Percentiles rank a stretch among this genome's conserved stretches.
These are phyloP conservation scores for Siniperca obscura DNA, from an alignment of 2,797 vertebrate species.

Conservation along the genomic window DNA sequence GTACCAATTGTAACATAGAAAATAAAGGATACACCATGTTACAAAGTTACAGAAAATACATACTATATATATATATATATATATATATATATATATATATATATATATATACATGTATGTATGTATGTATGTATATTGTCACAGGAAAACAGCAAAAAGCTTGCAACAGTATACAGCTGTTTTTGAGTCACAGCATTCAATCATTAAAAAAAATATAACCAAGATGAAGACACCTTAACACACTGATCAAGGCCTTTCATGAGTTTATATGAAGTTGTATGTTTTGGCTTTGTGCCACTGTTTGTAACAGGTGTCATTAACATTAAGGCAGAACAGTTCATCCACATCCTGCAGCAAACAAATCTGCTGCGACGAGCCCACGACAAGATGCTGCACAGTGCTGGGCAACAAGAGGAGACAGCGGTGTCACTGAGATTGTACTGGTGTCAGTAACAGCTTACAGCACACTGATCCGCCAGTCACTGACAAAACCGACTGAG, in stretches of 20 bases:
- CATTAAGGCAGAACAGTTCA: constrained; percentile 72
- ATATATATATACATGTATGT: constrained; percentile 75
- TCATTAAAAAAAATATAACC: constrained; percentile 72
- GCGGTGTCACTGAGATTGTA: constrained; percentile 59
- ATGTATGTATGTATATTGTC: constrained; percentile 72
- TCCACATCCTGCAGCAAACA: constrained; percentile 45
- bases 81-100: constrained; percentile 54
- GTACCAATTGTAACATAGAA: constrained; percentile 82
- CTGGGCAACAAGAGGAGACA: constrained; percentile 50
- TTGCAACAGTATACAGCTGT: constrained; percentile 85
- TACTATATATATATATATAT: constrained; percentile 83
- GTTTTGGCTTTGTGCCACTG: constrained; percentile 54
- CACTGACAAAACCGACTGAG: neutral
- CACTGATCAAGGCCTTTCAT: constrained; percentile 35
- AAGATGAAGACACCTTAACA: constrained; percentile 58
- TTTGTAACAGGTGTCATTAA: constrained; percentile 47
- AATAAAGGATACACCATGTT: constrained; percentile 87
- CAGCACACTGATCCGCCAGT: constrained; percentile 58
- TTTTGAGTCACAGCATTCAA: constrained; percentile 89
- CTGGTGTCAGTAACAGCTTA: constrained; percentile 63
- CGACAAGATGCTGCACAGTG: constrained; percentile 43
- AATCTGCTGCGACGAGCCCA: constrained; percentile 31
- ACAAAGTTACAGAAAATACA: constrained; percentile 92
- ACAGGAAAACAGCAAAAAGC: constrained; percentile 87
- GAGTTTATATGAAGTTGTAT: constrained; percentile 44